Evolutionary conservation across 2,888 invertebrate species (phyloP).

Genomic region (Papilio protenor): DNA sequence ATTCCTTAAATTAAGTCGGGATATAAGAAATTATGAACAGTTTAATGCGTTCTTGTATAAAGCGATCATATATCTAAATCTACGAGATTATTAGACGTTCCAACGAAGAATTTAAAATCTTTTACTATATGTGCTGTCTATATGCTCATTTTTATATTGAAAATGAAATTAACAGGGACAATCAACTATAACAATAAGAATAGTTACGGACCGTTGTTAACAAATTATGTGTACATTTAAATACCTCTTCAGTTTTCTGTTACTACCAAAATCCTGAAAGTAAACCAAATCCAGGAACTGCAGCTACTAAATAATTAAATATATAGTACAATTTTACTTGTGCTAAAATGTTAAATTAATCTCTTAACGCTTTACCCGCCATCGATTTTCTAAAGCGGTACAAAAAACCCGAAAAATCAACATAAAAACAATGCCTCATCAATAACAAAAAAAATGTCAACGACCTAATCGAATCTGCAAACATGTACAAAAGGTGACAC

Average conservation of each 20-base stretch:
- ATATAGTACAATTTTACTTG: too few relatives aligned
- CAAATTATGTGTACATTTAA: too few relatives aligned
- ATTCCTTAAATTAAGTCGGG: constrained; percentile 77
- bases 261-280: too few relatives aligned
- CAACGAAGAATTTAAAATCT: not conserved
- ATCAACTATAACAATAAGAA: too few relatives aligned
- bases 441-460: constrained; percentile 12
- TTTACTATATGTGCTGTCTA: not conserved
- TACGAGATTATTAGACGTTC: not conserved
- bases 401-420: not conserved
- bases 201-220: too few relatives aligned
- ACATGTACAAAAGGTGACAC: constrained; percentile 40
- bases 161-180: too few relatives aligned
- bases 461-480: constrained; percentile 36
- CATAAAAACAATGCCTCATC: not conserved
- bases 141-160: not conserved
- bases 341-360: not conserved
- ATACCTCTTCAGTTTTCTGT: too few relatives aligned
- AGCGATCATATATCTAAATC: constrained; percentile 48
- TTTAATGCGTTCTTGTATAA: constrained; percentile 63
- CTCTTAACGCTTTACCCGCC: not conserved
- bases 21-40: constrained; percentile 74
- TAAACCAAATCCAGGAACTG: too few relatives aligned
- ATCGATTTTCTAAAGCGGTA: not conserved
- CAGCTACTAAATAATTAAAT: too few relatives aligned